Evolutionary conservation across 2,113 vertebrate species (phyloP).

Genomic region (Oreamnos americanus): DNA sequence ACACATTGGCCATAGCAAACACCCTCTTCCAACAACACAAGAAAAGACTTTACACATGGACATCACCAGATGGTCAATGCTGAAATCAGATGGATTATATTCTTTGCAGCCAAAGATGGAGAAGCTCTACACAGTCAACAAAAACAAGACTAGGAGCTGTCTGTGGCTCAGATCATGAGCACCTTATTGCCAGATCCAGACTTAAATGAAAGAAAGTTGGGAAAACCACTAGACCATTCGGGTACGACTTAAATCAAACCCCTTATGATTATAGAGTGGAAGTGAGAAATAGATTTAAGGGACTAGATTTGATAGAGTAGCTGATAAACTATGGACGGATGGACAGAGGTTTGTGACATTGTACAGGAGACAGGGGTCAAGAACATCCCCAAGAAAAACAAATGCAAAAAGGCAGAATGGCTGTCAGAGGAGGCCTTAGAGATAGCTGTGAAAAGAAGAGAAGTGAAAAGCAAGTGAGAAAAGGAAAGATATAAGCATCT

Average conservation of each 20-base stretch:
- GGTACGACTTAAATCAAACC: not conserved
- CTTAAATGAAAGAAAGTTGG: not conserved
- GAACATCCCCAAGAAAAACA: not conserved
- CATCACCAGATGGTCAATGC: not conserved
- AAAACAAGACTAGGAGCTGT: not conserved
- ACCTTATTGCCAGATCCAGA: not conserved
- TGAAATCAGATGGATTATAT: not conserved
- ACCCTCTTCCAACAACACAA: not conserved
- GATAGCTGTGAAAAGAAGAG: too few species aligned
- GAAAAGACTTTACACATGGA: not conserved
- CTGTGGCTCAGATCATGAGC: not conserved
- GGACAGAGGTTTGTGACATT: not conserved
- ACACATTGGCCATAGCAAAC: not conserved
- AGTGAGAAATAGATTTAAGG: not conserved
- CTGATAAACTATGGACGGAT: not conserved
- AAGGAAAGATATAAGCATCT: too few species aligned
- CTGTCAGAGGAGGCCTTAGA: too few species aligned
- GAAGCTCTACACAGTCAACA: not conserved
- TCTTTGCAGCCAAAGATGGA: not conserved
- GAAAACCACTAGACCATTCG: not conserved
- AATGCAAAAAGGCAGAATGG: not conserved
- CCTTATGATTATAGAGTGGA: not conserved
- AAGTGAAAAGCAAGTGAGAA: too few species aligned
- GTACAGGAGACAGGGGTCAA: not conserved
- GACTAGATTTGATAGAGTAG: not conserved